Evolutionary conservation across 2,888 invertebrate genomes (phyloP), one percentile per base, ranked within the genome.

Genomic region (Myathropa florea): DNA sequence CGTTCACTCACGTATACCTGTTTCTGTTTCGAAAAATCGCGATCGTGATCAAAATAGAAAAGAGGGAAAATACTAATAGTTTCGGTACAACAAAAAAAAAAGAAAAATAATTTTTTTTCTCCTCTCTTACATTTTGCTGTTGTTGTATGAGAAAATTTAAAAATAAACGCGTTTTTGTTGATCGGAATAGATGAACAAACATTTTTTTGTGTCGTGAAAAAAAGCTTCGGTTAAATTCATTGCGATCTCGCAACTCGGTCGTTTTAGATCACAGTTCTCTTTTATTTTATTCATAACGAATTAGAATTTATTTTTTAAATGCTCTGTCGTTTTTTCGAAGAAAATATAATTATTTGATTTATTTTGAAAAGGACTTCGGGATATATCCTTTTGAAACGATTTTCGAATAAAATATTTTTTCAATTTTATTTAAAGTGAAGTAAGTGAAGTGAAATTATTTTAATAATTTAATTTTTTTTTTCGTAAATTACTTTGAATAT

Each of bases 191-290:
- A 81, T 79, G 80, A 86, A 88, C 64, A 88, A 89, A 78, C 59
- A 89, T 89, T 89, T 89, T 86, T 86, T 89, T 89, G 89, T 89
- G 89, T 89, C 89, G 88, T 88, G 75, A 86, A 86, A 83, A 78
- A 86, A 86, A 79, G 78, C 79, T 83, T 83, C 57, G 71, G 78
- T 78, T 75, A 89, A 90, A 90, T 89, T 92, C 92, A 93, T 92
- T 93, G 92, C 92, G 90, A 91, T 92, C 90, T 91, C 89, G 91
- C 91, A 92, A 91, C 91, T 92, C 91, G 92, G 90, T 89, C 90
- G 90, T 91, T 90, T 89, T 90, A 90, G 90, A 90, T 90, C 91
- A 90, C 76, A 75, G 83, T 86, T 83, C 79, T 83, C 61, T 79
- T 71, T 86, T 83, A 78, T 75, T 81, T 81, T 70, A 64, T 64